phyloP scores from a whole-genome alignment of 1,140 invertebrate species.

The Belonocnema kinseyi region DNA sequence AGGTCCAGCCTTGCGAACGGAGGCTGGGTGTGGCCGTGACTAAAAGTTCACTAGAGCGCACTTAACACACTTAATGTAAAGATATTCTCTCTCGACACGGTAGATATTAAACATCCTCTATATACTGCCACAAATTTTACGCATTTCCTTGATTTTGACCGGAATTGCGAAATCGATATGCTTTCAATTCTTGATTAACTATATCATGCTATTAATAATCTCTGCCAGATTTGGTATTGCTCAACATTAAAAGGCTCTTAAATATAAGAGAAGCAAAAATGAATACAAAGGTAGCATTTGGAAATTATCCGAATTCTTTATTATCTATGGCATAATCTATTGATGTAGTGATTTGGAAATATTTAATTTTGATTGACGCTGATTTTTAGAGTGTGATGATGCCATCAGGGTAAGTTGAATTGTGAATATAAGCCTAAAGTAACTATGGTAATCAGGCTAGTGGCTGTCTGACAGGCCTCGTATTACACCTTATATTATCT shows the following conservation, averaged over 20 bases:
- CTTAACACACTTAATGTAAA: constrained; percentile 53
- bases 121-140: background rate
- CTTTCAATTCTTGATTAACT: background rate
- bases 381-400: constrained; percentile 50
- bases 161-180: background rate
- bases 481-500: constrained; percentile 67
- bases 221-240: no score
- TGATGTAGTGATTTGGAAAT: no score
- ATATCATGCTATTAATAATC: no score
- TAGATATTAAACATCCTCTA: constrained; percentile 22
- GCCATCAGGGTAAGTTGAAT: constrained; percentile 59
- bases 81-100: background rate
- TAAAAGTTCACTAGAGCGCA: constrained; percentile 75
- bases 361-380: no score
- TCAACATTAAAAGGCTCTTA: no score
- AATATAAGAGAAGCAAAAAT: no score
- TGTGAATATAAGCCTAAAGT: constrained; percentile 43
- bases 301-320: no score
- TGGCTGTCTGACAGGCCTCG: constrained; percentile 53
- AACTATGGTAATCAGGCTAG: constrained; percentile 60
- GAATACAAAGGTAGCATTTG: no score
- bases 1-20: constrained; percentile 68
- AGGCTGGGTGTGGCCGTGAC: constrained; percentile 74
- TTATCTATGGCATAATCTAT: no score
- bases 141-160: background rate